These are phyloP conservation scores for Drosophila serrata DNA, from an alignment of 1,140 invertebrate species.

Conservation along the genomic window DNA sequence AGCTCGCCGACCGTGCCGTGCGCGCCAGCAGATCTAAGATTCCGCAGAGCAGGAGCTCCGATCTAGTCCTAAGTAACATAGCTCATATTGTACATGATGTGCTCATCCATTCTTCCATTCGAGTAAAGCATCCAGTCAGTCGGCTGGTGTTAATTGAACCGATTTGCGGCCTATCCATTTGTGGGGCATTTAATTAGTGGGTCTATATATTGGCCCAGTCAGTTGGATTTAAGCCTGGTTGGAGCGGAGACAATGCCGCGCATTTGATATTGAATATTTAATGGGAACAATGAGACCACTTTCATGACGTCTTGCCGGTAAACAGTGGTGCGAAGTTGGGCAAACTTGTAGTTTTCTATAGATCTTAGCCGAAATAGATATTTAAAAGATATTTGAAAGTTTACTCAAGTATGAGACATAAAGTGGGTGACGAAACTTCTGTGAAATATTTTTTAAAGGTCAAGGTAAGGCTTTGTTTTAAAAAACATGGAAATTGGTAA, in stretches of 20 bases:
- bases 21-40: conserved; percentile 66
- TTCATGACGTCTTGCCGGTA: neutral
- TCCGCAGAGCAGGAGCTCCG: neutral
- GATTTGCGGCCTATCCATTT: conserved; percentile 56
- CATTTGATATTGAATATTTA: conserved; percentile 37
- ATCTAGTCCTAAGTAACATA: conserved; percentile 38
- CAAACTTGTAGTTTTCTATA: conserved; percentile 2
- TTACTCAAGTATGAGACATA: conserved; percentile 1
- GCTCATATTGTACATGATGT: conserved; percentile 21
- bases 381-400: conserved; percentile 16
- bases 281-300: conserved; percentile 12
- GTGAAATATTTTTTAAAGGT: conserved; percentile 7
- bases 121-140: conserved; percentile 41
- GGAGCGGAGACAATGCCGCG: conserved; percentile 43
- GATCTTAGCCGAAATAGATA: neutral
- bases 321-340: conserved; percentile 18
- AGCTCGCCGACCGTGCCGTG: conserved; percentile 64
- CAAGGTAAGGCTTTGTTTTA: conserved; percentile 18
- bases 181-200: conserved; percentile 60
- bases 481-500: conserved; percentile 9
- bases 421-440: conserved; percentile 8
- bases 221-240: conserved; percentile 4
- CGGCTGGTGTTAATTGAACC: conserved; percentile 51
- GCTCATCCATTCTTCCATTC: conserved; percentile 25
- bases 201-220: conserved; percentile 16